Percentiles rank a stretch among this genome's conserved stretches.
phyloP scores from a whole-genome alignment of 2,888 invertebrate genomes.

The Callyntrura guangdongensis region DNA sequence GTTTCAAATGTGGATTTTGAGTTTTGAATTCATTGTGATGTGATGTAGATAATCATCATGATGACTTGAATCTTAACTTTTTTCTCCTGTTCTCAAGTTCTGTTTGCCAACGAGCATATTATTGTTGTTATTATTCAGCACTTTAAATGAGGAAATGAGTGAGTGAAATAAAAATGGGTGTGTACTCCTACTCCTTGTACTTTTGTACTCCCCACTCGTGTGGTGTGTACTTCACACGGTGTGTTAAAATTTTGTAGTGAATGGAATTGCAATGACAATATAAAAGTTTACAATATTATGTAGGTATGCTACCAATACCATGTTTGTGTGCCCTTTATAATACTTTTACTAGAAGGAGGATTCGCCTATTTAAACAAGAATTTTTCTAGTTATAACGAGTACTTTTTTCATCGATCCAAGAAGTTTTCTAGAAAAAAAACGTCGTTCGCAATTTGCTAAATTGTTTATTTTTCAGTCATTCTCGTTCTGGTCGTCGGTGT shows the following conservation, averaged over 20 bases:
- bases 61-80: conserved; percentile 34
- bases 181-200: not conserved
- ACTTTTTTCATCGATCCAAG: not conserved
- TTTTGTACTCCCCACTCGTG: not conserved
- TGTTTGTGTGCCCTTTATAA: no score
- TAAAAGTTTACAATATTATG: not conserved
- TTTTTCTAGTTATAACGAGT: conserved; percentile 7
- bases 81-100: conserved; percentile 10
- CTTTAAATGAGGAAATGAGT: conserved; percentile 55
- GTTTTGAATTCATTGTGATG: no score
- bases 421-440: not conserved
- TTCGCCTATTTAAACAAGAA: not conserved
- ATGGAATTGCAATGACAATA: not conserved
- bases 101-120: conserved; percentile 3
- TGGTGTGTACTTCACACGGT: not conserved
- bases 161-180: conserved; percentile 56
- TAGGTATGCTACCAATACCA: not conserved
- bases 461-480: not conserved
- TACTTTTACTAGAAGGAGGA: not conserved
- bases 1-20: not conserved
- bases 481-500: not conserved
- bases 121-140: conserved; percentile 12
- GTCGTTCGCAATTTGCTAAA: not conserved
- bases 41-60: conserved; percentile 9
- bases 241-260: not conserved